Evolutionary conservation across 2,113 vertebrate genomes (phyloP).

Genomic region (Aptenodytes forsteri): DNA sequence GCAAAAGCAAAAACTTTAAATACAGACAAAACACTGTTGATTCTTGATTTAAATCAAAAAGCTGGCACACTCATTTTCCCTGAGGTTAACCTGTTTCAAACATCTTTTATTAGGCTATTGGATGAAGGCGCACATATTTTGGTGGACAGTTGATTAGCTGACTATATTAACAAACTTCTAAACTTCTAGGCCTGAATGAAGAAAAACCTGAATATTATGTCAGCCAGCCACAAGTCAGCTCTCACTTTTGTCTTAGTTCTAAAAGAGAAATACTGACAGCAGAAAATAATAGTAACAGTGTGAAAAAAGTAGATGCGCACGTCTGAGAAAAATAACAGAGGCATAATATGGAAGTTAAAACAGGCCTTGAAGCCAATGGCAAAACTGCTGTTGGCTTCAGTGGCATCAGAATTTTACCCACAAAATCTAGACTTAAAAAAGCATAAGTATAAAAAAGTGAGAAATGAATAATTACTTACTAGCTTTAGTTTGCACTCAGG

Average conservation of each 20-base stretch:
- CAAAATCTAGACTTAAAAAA: neutral
- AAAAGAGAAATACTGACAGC: neutral
- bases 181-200: neutral
- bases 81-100: neutral
- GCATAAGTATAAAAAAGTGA: neutral
- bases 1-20: constrained; percentile 8
- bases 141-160: neutral
- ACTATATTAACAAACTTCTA: neutral
- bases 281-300: neutral
- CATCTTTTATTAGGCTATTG: neutral
- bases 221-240: neutral
- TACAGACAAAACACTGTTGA: constrained; percentile 5
- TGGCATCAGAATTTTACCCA: neutral
- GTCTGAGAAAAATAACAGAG: neutral
- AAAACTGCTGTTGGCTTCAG: neutral
- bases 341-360: neutral
- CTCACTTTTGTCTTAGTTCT: neutral
- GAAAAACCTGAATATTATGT: neutral
- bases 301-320: neutral
- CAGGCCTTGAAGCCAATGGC: neutral
- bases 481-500: neutral
- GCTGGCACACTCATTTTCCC: neutral
- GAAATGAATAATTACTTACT: neutral
- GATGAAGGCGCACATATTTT: neutral
- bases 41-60: constrained; percentile 25